Percentiles rank a stretch among this genome's conserved stretches.
phyloP scores from a whole-genome alignment of 2,113 vertebrate genomes.

The Platycercus adscitus region DNA sequence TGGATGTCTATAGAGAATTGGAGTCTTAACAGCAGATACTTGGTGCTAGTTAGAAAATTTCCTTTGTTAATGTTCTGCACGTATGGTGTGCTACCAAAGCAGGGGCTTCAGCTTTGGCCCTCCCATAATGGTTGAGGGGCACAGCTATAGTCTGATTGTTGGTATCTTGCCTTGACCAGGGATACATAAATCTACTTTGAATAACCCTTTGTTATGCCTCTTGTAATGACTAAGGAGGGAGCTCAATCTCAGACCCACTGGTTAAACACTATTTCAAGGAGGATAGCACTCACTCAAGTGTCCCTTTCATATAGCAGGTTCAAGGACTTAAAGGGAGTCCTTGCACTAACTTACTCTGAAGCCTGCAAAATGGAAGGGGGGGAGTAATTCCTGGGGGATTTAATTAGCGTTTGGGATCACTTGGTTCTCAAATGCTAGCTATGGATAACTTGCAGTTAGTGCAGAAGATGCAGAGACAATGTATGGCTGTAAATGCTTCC shows the following conservation, averaged over 20 bases:
- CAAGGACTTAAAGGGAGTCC: background rate
- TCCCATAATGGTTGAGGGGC: rapidly evolving
- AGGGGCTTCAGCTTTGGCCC: background rate
- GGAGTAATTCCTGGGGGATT: background rate
- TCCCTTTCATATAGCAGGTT: background rate
- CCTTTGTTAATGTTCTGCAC: background rate
- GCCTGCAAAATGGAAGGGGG: background rate
- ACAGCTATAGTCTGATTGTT: background rate
- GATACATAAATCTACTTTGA: background rate
- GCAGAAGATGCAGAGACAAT: background rate
- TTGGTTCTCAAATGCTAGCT: background rate
- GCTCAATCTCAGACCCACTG: background rate
- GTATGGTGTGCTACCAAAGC: background rate
- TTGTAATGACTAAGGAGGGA: background rate
- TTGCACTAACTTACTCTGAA: background rate
- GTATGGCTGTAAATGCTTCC: background rate
- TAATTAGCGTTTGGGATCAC: background rate
- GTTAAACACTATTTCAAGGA: background rate
- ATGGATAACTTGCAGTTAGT: background rate
- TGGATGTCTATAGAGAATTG: background rate
- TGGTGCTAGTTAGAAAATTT: background rate
- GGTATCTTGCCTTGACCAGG: background rate
- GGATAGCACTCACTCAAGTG: background rate
- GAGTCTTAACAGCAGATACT: background rate
- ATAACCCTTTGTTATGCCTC: background rate